A percentile compares a stretch with the other conserved stretches of the same genome.
Evolutionary conservation across 2,888 invertebrate species (phyloP).

Genomic region (Drosophila conformis): DNA sequence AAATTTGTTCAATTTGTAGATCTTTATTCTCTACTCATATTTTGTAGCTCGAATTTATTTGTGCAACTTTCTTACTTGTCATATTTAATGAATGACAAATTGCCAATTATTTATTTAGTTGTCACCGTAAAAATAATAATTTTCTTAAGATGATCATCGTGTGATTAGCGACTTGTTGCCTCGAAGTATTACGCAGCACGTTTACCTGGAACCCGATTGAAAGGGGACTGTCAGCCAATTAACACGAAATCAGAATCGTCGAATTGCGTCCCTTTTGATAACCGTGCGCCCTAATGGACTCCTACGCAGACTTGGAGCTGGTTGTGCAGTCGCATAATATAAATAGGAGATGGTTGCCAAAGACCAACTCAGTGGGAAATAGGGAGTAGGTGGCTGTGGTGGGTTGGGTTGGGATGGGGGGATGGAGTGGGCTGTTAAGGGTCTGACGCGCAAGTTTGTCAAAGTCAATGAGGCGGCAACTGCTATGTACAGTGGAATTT

Average conservation of each 20-base stretch:
- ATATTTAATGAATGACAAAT: conserved; percentile 5
- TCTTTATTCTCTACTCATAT: not conserved
- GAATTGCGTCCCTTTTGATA: conserved; percentile 6
- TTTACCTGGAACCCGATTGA: conserved; percentile 11
- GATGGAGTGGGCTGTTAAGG: conserved; percentile 10
- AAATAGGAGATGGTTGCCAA: conserved; percentile 24
- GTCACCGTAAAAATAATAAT: not conserved
- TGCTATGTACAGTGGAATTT: conserved; percentile 24
- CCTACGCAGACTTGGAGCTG: conserved; percentile 7
- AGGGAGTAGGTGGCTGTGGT: not conserved
- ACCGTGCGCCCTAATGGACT: conserved; percentile 2
- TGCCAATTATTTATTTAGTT: conserved; percentile 11
- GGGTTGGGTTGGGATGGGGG: not conserved
- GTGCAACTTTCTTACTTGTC: not conserved
- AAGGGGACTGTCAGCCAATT: conserved; percentile 4
- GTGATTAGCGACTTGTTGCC: not conserved
- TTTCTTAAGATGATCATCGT: conserved; percentile 10
- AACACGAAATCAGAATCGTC: not conserved
- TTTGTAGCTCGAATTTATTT: not conserved
- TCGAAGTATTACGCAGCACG: not conserved
- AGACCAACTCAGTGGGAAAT: not conserved
- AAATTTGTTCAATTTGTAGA: not conserved
- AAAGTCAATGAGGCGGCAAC: conserved; percentile 56
- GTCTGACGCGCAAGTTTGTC: conserved; percentile 52
- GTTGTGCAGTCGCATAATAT: conserved; percentile 34